These are phyloP conservation scores for Fratercula arctica DNA, from an alignment of 2,797 vertebrate genomes.

Conservation along the genomic window DNA sequence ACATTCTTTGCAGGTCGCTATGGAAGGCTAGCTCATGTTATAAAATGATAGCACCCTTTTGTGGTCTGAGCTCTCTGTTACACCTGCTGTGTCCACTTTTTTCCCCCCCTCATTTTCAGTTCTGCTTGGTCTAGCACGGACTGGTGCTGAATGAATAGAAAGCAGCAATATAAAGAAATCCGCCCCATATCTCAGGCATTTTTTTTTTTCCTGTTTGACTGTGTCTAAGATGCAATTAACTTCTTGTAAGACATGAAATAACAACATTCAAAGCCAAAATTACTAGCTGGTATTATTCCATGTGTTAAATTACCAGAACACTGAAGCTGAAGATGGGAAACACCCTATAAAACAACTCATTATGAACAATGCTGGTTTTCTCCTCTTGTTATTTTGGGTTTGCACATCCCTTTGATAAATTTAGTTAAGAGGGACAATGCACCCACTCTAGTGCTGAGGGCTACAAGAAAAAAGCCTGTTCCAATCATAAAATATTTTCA, in stretches of 20 bases:
- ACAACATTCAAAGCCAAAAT: conserved; percentile 63
- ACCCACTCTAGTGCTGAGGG: conserved; percentile 1
- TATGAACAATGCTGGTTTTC: conserved; percentile 52
- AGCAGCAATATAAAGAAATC: conserved; percentile 55
- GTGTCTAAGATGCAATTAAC: conserved; percentile 59
- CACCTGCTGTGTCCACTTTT: conserved; percentile 66
- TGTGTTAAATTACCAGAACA: conserved; percentile 67
- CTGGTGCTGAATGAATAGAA: conserved; percentile 59
- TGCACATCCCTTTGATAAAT: conserved; percentile 46
- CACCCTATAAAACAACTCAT: conserved; percentile 67
- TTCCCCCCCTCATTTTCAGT: conserved; percentile 17
- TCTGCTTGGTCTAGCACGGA: conserved; percentile 61
- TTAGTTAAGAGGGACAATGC: conserved; percentile 33
- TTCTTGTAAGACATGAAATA: conserved; percentile 67
- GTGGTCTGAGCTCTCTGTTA: conserved; percentile 44
- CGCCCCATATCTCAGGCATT: conserved; percentile 17
- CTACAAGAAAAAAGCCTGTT: conserved; percentile 5
- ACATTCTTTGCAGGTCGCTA: conserved; percentile 72
- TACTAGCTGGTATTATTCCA: conserved; percentile 62
- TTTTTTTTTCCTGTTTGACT: conserved; percentile 3
- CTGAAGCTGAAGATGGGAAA: conserved; percentile 54
- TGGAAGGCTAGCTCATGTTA: conserved; percentile 67
- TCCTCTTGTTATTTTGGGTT: conserved; percentile 60
- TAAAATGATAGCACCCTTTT: conserved; percentile 70
- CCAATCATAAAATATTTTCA: conserved; percentile 58